phyloP scores from a whole-genome alignment of 2,888 invertebrate genomes.

The Augiades crinisus region DNA sequence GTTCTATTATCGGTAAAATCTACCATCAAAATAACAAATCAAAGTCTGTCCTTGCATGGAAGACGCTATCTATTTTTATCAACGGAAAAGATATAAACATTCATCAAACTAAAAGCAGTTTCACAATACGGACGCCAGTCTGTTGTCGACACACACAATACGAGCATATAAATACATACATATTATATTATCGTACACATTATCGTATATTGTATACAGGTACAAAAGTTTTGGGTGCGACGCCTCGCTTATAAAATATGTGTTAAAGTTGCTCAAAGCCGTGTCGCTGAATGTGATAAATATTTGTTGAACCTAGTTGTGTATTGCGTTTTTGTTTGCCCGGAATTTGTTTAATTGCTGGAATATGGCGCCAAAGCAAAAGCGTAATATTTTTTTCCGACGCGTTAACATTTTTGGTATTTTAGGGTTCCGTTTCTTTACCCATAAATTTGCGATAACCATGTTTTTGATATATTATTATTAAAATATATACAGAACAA shows the following conservation, averaged over 20 bases:
- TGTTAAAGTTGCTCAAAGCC: constrained; percentile 3
- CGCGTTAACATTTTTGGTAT: no score
- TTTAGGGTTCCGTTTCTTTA: no score
- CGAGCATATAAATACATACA: no score
- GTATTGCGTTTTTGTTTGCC: constrained; percentile 6
- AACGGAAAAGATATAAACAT: constrained; percentile 1
- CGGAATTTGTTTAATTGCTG: no score
- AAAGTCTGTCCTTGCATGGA: background rate
- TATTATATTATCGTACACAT: background rate
- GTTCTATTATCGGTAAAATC: no score
- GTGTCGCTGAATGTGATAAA: constrained; percentile 5
- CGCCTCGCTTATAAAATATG: constrained; percentile 7
- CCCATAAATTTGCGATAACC: no score
- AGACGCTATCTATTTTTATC: background rate
- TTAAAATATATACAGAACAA: no score
- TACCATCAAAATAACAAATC: no score
- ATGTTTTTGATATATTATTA: no score
- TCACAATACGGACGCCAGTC: constrained; percentile 1
- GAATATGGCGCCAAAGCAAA: no score
- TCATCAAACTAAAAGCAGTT: constrained; percentile 14
- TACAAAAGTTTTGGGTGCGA: background rate
- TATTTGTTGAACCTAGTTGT: constrained; percentile 6
- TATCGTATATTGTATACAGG: background rate
- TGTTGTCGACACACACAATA: background rate
- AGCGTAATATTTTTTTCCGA: no score